These are phyloP conservation scores for Prostheceraeus crozeri DNA, from an alignment of 2,888 invertebrate genomes.

Conservation along the genomic window DNA sequence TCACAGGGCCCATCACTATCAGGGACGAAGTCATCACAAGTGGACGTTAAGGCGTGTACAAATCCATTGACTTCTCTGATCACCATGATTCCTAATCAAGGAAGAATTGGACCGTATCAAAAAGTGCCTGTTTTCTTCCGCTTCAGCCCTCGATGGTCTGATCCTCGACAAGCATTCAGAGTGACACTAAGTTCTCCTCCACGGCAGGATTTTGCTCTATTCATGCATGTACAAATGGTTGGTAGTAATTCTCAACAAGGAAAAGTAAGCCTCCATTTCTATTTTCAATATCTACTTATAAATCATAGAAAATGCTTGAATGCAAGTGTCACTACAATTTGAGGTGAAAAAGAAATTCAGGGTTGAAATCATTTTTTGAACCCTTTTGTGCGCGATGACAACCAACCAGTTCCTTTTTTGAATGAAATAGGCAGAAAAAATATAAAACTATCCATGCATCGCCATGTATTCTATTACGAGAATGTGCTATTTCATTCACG, in stretches of 20 bases:
- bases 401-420: too few species aligned
- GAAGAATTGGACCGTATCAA: conserved; percentile 53
- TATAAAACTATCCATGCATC: too few species aligned
- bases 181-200: conserved; percentile 48
- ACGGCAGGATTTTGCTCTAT: conserved; percentile 54
- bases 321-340: too few species aligned
- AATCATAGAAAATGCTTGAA: too few species aligned
- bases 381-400: too few species aligned
- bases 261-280: too few species aligned
- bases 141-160: conserved; percentile 56
- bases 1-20: conserved; percentile 49
- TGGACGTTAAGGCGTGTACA: conserved; percentile 41
- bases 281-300: too few species aligned
- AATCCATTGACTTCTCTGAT: conserved; percentile 51
- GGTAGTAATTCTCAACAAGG: conserved; percentile 48
- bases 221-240: conserved; percentile 53
- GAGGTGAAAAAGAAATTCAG: too few species aligned
- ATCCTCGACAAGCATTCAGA: conserved; percentile 51
- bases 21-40: conserved; percentile 46
- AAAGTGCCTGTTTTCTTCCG: conserved; percentile 54
- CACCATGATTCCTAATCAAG: conserved; percentile 55
- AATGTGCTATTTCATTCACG: too few species aligned
- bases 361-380: too few species aligned
- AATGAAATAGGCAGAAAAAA: too few species aligned
- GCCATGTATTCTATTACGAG: too few species aligned